Conservation (phyloP, 2,113 vertebrate genomes). For the Anolis sagrei region DNA sequence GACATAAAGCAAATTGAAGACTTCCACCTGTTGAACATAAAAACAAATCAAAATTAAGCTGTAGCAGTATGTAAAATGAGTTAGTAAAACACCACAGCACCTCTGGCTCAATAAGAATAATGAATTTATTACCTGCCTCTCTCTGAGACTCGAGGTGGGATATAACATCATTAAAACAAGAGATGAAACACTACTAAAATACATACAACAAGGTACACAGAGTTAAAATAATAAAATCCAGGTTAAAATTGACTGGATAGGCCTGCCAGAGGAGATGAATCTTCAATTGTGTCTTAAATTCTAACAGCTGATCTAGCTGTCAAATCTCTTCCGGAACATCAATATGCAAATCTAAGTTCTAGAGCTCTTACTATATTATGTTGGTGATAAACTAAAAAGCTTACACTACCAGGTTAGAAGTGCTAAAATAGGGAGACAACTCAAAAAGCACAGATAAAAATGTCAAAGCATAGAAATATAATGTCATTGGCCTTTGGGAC, state of each 20-base stretch:
- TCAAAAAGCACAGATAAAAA: not conserved
- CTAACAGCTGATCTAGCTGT: too few species aligned
- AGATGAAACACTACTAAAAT: too few species aligned
- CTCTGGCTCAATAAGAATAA: not conserved
- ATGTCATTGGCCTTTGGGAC: not conserved
- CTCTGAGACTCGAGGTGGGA: too few species aligned
- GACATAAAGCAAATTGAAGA: constrained; percentile 98
- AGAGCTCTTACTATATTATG: not conserved
- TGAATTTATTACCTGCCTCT: too few species aligned
- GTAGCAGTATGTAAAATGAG: constrained; percentile 26
- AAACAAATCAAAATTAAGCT: constrained; percentile 53
- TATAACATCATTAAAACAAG: too few species aligned
- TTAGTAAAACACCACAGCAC: not conserved
- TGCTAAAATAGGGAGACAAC: not conserved
- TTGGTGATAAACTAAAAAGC: not conserved
- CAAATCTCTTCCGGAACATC: too few species aligned
- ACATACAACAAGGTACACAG: too few species aligned
- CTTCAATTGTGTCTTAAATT: too few species aligned
- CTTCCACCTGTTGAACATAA: constrained; percentile 87
- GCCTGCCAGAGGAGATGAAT: too few species aligned
- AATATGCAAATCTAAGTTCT: too few species aligned
- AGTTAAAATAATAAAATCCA: too few species aligned
- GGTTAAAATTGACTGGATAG: too few species aligned
- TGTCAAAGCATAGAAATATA: not conserved
- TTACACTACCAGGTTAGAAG: not conserved